Evolutionary conservation across 2,113 vertebrate genomes (phyloP).

Genomic region (Ameiurus melas): DNA sequence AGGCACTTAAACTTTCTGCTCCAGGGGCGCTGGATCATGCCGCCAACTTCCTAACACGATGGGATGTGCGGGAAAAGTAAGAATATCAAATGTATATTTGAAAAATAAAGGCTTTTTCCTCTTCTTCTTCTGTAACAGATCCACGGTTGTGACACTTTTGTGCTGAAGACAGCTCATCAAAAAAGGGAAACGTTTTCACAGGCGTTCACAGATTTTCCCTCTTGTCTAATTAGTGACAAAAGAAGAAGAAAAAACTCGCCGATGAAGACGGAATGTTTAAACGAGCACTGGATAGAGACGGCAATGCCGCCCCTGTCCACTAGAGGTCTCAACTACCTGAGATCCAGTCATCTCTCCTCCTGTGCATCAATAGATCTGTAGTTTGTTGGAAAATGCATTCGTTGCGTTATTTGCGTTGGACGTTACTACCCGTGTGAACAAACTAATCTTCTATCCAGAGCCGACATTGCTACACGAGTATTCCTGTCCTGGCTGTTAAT

Average conservation of each 20-base stretch:
- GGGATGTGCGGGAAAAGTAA: too few relatives aligned
- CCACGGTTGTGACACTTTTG: background rate
- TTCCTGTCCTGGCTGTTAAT: background rate
- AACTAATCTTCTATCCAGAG: background rate
- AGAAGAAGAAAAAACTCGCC: too few relatives aligned
- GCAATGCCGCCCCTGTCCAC: background rate
- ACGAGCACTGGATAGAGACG: background rate
- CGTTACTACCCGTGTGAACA: background rate
- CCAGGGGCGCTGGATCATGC: too few relatives aligned
- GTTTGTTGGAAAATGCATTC: background rate
- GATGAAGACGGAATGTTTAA: background rate
- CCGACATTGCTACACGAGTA: background rate
- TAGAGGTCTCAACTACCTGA: background rate
- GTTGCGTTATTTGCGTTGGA: background rate
- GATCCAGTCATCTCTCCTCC: background rate
- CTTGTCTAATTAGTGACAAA: constrained; percentile 1
- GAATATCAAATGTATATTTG: too few relatives aligned
- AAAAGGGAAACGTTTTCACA: background rate
- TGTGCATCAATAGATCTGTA: background rate
- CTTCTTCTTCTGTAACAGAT: background rate
- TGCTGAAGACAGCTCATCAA: background rate
- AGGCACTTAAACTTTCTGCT: too few relatives aligned
- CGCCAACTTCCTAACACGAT: too few relatives aligned
- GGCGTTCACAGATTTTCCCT: background rate
- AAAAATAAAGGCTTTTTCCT: too few relatives aligned